phyloP scores from a whole-genome alignment of 1,140 invertebrate genomes.

The Hyles euphorbiae region DNA sequence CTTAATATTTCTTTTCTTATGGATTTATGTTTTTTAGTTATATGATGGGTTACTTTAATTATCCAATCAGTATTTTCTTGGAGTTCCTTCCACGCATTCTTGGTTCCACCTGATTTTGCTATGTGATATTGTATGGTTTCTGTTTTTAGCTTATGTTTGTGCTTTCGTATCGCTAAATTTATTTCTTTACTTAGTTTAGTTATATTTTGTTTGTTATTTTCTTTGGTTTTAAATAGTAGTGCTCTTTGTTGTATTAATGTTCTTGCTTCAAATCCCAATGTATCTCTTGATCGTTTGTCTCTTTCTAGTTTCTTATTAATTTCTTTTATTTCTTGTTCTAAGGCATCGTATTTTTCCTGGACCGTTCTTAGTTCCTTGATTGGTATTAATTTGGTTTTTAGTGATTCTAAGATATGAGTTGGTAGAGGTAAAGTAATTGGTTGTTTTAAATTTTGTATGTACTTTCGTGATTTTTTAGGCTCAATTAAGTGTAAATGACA shows the following conservation, averaged over 20 bases:
- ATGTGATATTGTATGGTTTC: conserved; percentile 10
- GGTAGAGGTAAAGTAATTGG: conserved; percentile 14
- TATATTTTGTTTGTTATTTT: conserved; percentile 19
- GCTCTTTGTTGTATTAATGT: conserved; percentile 16
- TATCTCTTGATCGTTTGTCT: conserved; percentile 12
- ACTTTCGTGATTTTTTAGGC: conserved; percentile 19
- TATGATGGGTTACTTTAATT: conserved; percentile 13
- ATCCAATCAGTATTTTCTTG: conserved; percentile 20
- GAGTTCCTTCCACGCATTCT: conserved; percentile 18
- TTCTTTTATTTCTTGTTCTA: conserved; percentile 20
- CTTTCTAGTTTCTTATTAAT: conserved; percentile 8
- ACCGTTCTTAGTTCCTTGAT: conserved; percentile 10
- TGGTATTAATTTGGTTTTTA: conserved; percentile 11
- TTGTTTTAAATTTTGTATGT: conserved; percentile 16
- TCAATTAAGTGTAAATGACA: conserved; percentile 13
- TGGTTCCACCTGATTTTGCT: conserved; percentile 17
- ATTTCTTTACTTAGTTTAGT: conserved; percentile 21
- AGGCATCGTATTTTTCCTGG: conserved; percentile 16
- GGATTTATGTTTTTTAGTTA: conserved; percentile 13
- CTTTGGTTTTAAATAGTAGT: conserved; percentile 15
- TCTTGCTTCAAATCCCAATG: conserved; percentile 22
- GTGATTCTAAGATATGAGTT: conserved; percentile 12
- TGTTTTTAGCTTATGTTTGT: conserved; percentile 8
- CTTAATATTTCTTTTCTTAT: conserved; percentile 18
- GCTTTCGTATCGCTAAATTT: conserved; percentile 14